Base-by-base conservation (phyloP, 2,797 vertebrate genomes). In the Cyclura pinguis region DNA sequence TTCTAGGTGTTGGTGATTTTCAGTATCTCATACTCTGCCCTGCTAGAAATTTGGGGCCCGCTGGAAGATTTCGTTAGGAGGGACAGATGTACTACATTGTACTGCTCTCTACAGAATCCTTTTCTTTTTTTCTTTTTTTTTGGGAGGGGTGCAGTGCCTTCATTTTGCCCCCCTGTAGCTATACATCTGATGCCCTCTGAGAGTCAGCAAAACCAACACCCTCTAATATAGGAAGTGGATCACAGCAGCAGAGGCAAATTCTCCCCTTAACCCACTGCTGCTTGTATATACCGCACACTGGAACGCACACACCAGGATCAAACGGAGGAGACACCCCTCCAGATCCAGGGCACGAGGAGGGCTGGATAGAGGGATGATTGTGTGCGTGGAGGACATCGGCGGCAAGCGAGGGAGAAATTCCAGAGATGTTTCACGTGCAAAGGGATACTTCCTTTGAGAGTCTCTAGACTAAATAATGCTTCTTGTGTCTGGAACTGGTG, bases 381-480 rank as follows among this genome's bases (percentile, higher is more conserved):
- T 92, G 35, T 78, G 14, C 47, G 52, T 22, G 59, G 62, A 88
- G 95, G 95, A 92, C 89, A 57, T 86, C 4, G 90, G 95, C 92
- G 72, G 27, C 22, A 29, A 93, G 64, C 84, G 0, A 83, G 92
- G 95, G 95, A 92, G 87, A 93, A 96, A 97, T 97, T 97, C 97
- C 97, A 97, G 93, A 95, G 95, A 97, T 97, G 95, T 94, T 97
- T 97, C 96, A 95, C 88, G 80, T 95, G 96, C 95, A 96, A 97
- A 95, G 73, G 85, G 96, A 97, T 97, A 97, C 96, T 96, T 97
- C 96, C 97, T 97, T 89, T 91, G 95, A 94, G 96, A 93, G 92
- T 84, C 96, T 92, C 92, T 96, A 97, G 97, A 97, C 97, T 97
- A 97, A 97, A 97, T 97, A 97, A 96, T 62, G 88, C 93, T 96